Evolutionary conservation across 2,797 vertebrate species (phyloP), one percentile per base, ranked within the genome.

Genomic region (Gymnoscopelus microlampas): DNA sequence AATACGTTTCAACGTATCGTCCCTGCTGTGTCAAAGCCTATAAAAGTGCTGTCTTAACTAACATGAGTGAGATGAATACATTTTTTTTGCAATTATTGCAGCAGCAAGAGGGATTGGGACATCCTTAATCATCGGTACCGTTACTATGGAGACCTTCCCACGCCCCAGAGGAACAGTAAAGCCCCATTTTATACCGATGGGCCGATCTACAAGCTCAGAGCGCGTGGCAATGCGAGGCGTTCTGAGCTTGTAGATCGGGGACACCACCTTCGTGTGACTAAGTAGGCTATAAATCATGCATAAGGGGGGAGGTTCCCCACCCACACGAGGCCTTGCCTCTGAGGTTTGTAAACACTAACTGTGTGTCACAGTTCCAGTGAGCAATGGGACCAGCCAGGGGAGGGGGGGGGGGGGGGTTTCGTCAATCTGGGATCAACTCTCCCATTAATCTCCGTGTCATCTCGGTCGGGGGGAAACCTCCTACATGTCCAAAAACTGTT

Each of bases 351-450:
- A 64, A 64, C 56, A 63, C 3, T 19, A n/a, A 63, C 51, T 70
- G 68, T 78, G 57, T 76, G 32, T 44, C 63, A 81, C 73, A 50
- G 73, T 78, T 81, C 59, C 72, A 74, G 58, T 68, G 74, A 74
- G 62, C 55, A 79, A 70, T 55, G 53, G 61, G 39, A 84, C 68
- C 58, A 53, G 19, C 19, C 19, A 19, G 19, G 19, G 19, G 19
- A 19, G 19, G 19, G 19, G 19, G 65, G n/a, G 74, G 70, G 65
- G 73, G 85, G 53, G 39, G 70, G 74, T 83, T 78, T 77, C 70
- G 80, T 85, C 66, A 79, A 68, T 51, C 66, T n/a, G n/a, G n/a
- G n/a, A n/a, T n/a, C n/a, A n/a, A n/a, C n/a, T 68, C 53, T 66
- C 49, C 49, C 68, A 78, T 73, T 80, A 67, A 86, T 84, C 68